These are phyloP conservation scores for Eustalomyia histrio DNA, from an alignment of 2,888 invertebrate genomes.

Conservation along the genomic window DNA sequence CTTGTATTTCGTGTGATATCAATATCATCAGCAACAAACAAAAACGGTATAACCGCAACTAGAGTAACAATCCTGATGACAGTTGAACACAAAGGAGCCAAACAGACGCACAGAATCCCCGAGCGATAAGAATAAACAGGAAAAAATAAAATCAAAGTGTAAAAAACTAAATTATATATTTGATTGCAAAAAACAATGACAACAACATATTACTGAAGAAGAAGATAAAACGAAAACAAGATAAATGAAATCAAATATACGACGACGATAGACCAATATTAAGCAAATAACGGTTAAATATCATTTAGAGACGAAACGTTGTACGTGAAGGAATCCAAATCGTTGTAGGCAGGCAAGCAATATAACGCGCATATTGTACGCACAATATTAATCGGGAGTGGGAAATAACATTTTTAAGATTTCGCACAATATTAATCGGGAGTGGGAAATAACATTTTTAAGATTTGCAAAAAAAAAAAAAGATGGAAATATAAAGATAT, in stretches of 20 bases:
- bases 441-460: background rate
- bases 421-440: background rate
- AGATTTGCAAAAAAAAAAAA: background rate
- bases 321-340: constrained; percentile 13
- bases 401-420: background rate
- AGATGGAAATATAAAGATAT: constrained; percentile 1
- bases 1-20: background rate
- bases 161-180: background rate
- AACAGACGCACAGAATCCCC: constrained; percentile 57
- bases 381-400: background rate
- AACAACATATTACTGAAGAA: background rate
- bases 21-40: constrained; percentile 46
- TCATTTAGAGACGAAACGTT: constrained; percentile 15
- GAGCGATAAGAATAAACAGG: constrained; percentile 27
- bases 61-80: constrained; percentile 63
- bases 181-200: background rate
- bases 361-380: background rate
- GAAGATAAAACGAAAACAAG: constrained; percentile 16
- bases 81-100: constrained; percentile 64
- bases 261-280: background rate
- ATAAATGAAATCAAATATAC: background rate
- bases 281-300: constrained; percentile 27
- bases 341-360: background rate
- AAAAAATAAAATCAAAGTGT: constrained; percentile 27
- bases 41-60: constrained; percentile 62